Base-by-base conservation (phyloP, 2,113 vertebrate genomes). In the Tetraodon nigroviridis region DNA sequence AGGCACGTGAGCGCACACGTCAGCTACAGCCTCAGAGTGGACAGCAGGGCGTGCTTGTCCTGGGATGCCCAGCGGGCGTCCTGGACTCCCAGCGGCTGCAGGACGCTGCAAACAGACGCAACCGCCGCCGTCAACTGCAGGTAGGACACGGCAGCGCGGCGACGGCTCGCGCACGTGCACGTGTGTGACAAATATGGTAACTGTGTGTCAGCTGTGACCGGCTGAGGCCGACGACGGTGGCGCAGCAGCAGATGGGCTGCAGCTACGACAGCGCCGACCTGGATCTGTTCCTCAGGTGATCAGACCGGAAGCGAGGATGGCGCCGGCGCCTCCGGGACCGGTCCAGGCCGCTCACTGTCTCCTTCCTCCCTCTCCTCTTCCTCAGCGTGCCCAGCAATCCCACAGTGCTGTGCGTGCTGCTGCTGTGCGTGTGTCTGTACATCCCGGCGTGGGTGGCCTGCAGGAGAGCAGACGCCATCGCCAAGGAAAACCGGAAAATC, bases 121-220 rank as follows among this genome's bases (percentile, higher is more conserved):
- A 15, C 73, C 1, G 10, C 55, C n/a, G 73, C 59, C 19, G 66
- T 92, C 57, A 91, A 68, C 75, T 95, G 92, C 91, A 93, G 93
- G 93, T 95, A 73, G 44, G 12, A 10, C 17, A 6, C 7, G 3
- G 47, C 57, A 61, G 47, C 22, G 8, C 32, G 12, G 32, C 10
- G 7, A 11, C 10, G 12, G 11, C 32, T 37, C 32, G 10, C 32
- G 20, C 17, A 29, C 37, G 22, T 17, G 17, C 42, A 44, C 1
- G 42, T 16, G 17, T 12, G 6, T 17, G 1, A 44, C 44, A 15
- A 27, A 22, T 51, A 6, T 51, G 50, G 24, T 15, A 6, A 17
- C 6, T 55, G 60, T 72, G 45, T 70, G 22, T 65, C 67, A 94
- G 93, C 42, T 94, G 91, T 42, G 62, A 76, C 37, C 85, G 20